Evolutionary conservation across 2,888 invertebrate species (phyloP).

Genomic region (Notodonta ziczac): DNA sequence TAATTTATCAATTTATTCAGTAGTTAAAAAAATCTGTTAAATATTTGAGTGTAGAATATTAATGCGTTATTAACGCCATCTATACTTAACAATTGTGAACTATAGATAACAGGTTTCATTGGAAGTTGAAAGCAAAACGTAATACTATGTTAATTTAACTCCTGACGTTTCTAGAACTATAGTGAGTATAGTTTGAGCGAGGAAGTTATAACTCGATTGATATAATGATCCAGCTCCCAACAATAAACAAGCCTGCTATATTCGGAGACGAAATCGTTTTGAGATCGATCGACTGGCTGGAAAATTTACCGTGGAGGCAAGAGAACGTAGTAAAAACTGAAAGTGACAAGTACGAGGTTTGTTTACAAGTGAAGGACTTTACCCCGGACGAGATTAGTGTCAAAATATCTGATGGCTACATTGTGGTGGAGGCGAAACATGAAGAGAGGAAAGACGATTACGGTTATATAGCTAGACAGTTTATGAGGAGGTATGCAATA

Average conservation of each 20-base stretch:
- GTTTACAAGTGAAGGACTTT: constrained; percentile 62
- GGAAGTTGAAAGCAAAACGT: constrained; percentile 11
- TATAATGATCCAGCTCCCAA: constrained; percentile 32
- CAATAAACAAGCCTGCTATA: constrained; percentile 42
- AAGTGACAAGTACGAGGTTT: constrained; percentile 60
- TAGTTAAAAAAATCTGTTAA: no score
- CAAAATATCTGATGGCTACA: constrained; percentile 52
- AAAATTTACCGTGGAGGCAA: constrained; percentile 67
- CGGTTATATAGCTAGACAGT: constrained; percentile 62
- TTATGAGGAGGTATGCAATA: constrained; percentile 58
- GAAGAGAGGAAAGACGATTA: constrained; percentile 66
- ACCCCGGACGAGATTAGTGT: constrained; percentile 60
- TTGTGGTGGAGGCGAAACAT: constrained; percentile 66
- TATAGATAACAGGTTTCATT: constrained; percentile 13
- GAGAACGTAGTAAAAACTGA: constrained; percentile 51
- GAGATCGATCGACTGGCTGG: constrained; percentile 70
- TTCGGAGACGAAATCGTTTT: constrained; percentile 67
- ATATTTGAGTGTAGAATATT: no score
- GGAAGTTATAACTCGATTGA: background rate
- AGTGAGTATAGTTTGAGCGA: no score
- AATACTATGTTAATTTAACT: no score
- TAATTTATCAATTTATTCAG: no score
- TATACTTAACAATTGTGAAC: constrained; percentile 24
- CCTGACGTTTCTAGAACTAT: no score
- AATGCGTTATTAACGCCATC: constrained; percentile 35